Percentiles rank a stretch among this genome's conserved stretches.
phyloP scores from a whole-genome alignment of 2,888 invertebrate genomes.

The Sclerodermus sp. region DNA sequence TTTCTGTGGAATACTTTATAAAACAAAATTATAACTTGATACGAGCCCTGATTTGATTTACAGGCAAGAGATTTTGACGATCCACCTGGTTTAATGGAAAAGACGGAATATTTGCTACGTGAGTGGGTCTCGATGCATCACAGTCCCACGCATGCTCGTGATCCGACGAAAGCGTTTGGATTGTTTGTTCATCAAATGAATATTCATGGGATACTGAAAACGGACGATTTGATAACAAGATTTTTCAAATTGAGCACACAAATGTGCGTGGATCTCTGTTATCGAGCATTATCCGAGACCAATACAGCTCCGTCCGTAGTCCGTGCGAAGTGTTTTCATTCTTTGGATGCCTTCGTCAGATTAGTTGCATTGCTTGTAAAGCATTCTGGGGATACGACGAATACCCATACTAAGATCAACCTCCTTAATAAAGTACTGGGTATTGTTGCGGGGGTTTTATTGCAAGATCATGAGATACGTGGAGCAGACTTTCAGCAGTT shows the following conservation, averaged over 20 bases:
- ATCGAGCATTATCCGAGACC: slow-evolving; percentile 78
- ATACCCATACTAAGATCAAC: slow-evolving; percentile 95
- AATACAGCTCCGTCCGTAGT: slow-evolving; percentile 67
- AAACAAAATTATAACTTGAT: no score
- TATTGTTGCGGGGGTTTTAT: slow-evolving; percentile 91
- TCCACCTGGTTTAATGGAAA: slow-evolving; percentile 91
- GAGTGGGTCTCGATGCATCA: slow-evolving; percentile 96
- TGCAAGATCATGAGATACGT: slow-evolving; percentile 94
- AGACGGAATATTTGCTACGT: slow-evolving; percentile 88
- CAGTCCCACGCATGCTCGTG: slow-evolving; percentile 76
- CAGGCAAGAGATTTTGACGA: slow-evolving; percentile 88
- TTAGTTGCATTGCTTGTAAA: slow-evolving; percentile 93
- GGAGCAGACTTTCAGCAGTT: slow-evolving; percentile 92
- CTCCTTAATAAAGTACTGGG: slow-evolving; percentile 93
- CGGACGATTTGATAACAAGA: slow-evolving; percentile 94
- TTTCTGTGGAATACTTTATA: not conserved
- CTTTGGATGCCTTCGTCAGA: slow-evolving; percentile 92
- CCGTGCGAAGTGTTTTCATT: slow-evolving; percentile 91
- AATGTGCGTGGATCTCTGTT: slow-evolving; percentile 93
- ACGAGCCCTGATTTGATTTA: slow-evolving; percentile 18
- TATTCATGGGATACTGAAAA: slow-evolving; percentile 91
- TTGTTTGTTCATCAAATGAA: slow-evolving; percentile 97
- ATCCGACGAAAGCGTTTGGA: slow-evolving; percentile 88
- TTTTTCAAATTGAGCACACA: slow-evolving; percentile 97
- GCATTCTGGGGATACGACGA: slow-evolving; percentile 86